Evolutionary conservation across 2,113 vertebrate genomes (phyloP).

Genomic region (Cebidichthys violaceus): DNA sequence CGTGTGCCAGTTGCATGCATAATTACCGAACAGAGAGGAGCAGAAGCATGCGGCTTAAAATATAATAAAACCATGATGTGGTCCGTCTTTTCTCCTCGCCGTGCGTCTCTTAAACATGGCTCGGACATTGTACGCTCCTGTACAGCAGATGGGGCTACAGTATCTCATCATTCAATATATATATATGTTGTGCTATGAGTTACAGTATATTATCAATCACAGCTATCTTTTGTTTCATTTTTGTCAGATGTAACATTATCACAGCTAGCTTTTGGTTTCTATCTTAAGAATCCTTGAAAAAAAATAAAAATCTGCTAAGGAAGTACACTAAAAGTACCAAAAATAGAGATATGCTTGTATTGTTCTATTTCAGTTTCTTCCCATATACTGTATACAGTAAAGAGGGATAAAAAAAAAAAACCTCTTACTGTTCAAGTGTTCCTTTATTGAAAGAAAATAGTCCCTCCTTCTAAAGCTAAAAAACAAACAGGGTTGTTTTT

Average conservation of each 20-base stretch:
- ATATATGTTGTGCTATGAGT: background rate
- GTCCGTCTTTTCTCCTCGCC: background rate
- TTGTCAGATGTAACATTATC: constrained; percentile 4
- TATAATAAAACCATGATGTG: constrained; percentile 30
- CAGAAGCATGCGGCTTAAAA: constrained; percentile 42
- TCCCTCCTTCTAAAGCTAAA: background rate
- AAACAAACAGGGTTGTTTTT: background rate
- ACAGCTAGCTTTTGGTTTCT: background rate
- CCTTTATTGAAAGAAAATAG: background rate
- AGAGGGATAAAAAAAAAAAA: background rate
- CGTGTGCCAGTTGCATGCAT: constrained; percentile 81
- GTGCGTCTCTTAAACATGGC: constrained; percentile 22
- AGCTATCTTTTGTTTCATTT: background rate
- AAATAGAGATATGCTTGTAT: background rate
- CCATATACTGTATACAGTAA: background rate
- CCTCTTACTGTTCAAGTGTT: background rate
- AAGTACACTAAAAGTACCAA: background rate
- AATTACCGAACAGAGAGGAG: constrained; percentile 69
- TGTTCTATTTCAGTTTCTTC: background rate
- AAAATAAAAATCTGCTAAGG: background rate
- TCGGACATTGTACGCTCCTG: constrained; percentile 49
- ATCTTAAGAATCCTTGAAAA: background rate
- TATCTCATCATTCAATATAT: constrained; percentile 48
- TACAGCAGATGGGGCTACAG: constrained; percentile 75
- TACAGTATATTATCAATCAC: background rate